Percentiles rank a stretch among this genome's conserved stretches.
These are phyloP conservation scores for Lemur catta DNA, from an alignment of 2,797 vertebrate genomes.

Conservation along the genomic window DNA sequence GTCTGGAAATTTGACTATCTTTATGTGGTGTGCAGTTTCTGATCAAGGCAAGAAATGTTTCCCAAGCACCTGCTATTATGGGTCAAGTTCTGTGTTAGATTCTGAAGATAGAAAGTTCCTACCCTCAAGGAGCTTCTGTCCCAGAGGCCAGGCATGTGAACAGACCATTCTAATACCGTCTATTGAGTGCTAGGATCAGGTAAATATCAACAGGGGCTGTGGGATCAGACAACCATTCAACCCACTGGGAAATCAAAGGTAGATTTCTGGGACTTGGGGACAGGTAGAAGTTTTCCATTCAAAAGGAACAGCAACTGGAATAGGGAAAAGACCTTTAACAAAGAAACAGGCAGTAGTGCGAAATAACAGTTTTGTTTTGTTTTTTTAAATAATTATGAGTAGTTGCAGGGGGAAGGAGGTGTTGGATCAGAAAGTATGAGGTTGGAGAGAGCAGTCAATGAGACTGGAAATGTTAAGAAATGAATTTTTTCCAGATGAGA, in stretches of 20 bases:
- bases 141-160: neutral
- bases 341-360: neutral
- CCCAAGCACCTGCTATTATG: neutral
- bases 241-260: neutral
- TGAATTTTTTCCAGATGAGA: constrained; percentile 63
- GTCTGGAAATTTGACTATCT: neutral
- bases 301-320: neutral
- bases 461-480: constrained; percentile 59
- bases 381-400: constrained; percentile 2
- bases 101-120: neutral
- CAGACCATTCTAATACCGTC: neutral
- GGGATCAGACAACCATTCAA: neutral
- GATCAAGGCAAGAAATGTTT: neutral
- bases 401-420: neutral
- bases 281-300: neutral
- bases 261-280: neutral
- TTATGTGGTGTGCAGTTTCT: neutral
- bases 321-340: neutral
- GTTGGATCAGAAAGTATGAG: neutral
- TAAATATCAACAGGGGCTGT: neutral
- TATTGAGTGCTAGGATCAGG: accelerated
- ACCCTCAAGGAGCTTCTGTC: neutral
- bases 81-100: neutral
- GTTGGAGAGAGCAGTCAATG: constrained; percentile 23
- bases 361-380: neutral